Base-by-base conservation (phyloP, 2,888 invertebrate genomes). In the Diaperis boleti region DNA sequence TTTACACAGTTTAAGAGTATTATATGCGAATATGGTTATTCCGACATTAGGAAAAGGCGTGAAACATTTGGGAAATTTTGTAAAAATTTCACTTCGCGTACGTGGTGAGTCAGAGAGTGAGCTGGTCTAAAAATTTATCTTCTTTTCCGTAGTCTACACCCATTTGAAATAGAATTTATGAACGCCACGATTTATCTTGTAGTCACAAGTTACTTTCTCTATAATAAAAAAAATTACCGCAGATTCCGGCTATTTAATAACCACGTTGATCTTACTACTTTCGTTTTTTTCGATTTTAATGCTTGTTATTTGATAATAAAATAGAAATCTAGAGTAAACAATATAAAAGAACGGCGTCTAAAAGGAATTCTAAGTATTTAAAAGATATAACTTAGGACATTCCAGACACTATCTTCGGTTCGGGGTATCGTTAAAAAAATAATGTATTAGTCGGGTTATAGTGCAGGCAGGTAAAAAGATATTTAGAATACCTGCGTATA, bases 11-110 rank as follows among this genome's bases (percentile, higher is more conserved):
- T 37, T 35, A 31, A 41, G n/a, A 44, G 13, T 33, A 33, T 33
- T 29, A 55, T 29, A 33, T 26, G 55, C 8, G 42, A 55, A 55
- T 29, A 37, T 37, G 57, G 26, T 57, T 57, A 35, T 57, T 57
- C 57, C 57, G 45, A 33, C 44, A 33, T 35, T 35, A 31, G 33
- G 55, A 55, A 42, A 50, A 50, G 17, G 17, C 15, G 17, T 17
- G 20, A 42, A 42, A 42, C n/a, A 39, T 42, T 42, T 42, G 10
- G 18, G 41, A 17, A 20, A 47, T 22, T 47, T 47, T n/a, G 11
- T 18, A 35, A 20, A 17, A 54, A 55, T 55, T 44, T 55, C 42
- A 33, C 55, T 44, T 31, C 13, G 29, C 7, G 20, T 33, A 52
- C 39, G 37, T 39, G 52, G 20, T 42, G 55, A 44, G 11, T 52